Base-by-base conservation (phyloP, 1,140 invertebrate species). In the Cydia strobilella region DNA sequence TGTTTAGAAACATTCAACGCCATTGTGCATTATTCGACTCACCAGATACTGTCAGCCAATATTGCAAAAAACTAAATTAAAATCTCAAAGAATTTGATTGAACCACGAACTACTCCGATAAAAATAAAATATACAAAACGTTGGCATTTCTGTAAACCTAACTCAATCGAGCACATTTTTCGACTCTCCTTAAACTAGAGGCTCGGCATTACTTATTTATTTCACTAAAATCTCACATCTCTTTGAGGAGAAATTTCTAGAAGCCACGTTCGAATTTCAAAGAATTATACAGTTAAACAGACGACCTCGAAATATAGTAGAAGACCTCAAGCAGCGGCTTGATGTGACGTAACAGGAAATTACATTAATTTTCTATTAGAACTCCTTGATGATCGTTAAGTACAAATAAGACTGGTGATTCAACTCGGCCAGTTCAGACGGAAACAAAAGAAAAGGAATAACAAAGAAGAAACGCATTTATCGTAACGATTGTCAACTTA, bases 211-310 rank as follows among this genome's bases (percentile, higher is more conserved):
- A 81, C 80, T 81, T 78, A 81, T 82, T 80, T 82, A 82, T 77
- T 59, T 76, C 71, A 54, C 80, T 84, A 84, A 82, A 85, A 86
- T 86, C 83, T 86, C 84, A 84, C 80, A 80, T 77, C 65, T 74
- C 59, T 80, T 71, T 75, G 72, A 76, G 75, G 77, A 77, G 74
- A 77, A 76, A 75, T 79, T 77, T 78, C 77, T 77, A 78, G 78
- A 82, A 83, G 78, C 81, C 83, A 84, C 80, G 82, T 80, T 75
- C 54, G 65, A 42, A 69, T 69, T 35, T 66, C 63, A 66, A 66
- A 66, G 63, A 66, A 31, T 63, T 63, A 23, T 18, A 66, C 27
- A 27, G 27, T 7, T 66, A 66, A 66, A 15, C 63, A 66, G 63
- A 20, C 62, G 25, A 66, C 63, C 63, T 66, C 63, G 63, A 35